Evolutionary conservation across 92 coral and sea anemone genomes (phyloP), one percentile per base, ranked within the genome.

Genomic region (Actinostola sp.): DNA sequence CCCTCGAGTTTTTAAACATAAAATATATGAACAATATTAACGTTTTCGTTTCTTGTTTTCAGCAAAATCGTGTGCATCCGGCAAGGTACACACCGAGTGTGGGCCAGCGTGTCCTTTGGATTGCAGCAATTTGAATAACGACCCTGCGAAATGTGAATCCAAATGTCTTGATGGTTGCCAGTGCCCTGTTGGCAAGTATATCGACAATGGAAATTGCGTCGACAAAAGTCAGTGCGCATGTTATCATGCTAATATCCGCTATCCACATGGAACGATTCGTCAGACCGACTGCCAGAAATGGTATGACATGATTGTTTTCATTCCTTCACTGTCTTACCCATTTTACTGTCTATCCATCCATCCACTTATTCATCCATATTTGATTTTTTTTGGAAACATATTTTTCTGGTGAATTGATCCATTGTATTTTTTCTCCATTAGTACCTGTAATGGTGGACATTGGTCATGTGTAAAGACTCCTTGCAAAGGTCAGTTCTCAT

Each of bases 131-230:
- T 44, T 92, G 62, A 94, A 88, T 80, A 90, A 87, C 41, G 85
- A 80, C 23, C 82, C 87, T 56, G 82, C 77, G 45, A 81, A 56
- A 63, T 94, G 98, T 46, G 53, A 69, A 29, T 80, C 95, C 24
- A 85, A 72, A 10, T 91, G 95, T 80, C 85, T 86, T 36, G 97
- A 91, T 35, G 98, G 97, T 24, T 94, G 98, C 46, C 83, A 83
- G 27, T 94, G 98, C 44, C 92, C 98, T 10, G 56, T 33, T 31
- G 97, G 97, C 21, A 62, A 76, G 79, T 88, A 91, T 90, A 72
- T 72, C 41, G 95, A 94, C 63, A 70, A 76, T 20, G 89, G 81
- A 36, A 77, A 74, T 11, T 94, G 98, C 56, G 98, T 94, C 11
- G 86, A 84, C 24, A 85, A 77, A 50, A 69, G 62, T 12, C 45